Evolutionary conservation across 2,797 vertebrate genomes (phyloP), one percentile per base, ranked within the genome.

Genomic region (Muscicapa comitata): DNA sequence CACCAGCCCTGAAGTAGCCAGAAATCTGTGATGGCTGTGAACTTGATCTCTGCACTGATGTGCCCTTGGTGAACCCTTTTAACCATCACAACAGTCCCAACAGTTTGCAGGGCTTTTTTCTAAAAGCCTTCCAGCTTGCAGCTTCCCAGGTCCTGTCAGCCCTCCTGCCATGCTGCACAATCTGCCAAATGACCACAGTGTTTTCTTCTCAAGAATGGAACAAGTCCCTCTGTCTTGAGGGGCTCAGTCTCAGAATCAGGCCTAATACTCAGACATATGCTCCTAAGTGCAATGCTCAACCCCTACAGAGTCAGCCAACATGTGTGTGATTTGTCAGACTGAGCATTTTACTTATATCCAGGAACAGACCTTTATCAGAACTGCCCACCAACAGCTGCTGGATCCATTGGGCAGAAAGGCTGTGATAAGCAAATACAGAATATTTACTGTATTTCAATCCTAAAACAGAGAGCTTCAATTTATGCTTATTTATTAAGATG

Each of bases 21-120:
- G 40, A 19, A 67, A 51, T 23, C n/a, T 7, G 4, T 8, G 35
- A 72, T 0, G 6, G 51, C 42, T 65, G 14, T 0, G 1, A 37
- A 37, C 40, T 3, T 2, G 10, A 24, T 57, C 40, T 55, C 25
- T 61, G 40, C 17, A 7, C 17, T 68, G 14, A 50, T 40, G 42
- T 29, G 24, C n/a, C 48, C 59, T 11, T 2, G 4, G 15, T 6
- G 10, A 24, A 38, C 19, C 7, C 17, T 42, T 38, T 21, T 62
- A 66, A 12, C 35, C 42, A 57, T 23, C 63, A 19, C 38, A 48
- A 24, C 7, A 28, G 21, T 8, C 45, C 37, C 29, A 51, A 47
- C 5, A 33, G 8, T 7, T 42, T 6, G 7, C 55, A 70, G 42
- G 51, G 19, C 9, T 61, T 50, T 65, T 31, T 76, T 20, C 50